A percentile compares a stretch with the other conserved stretches of the same genome.
Evolutionary conservation across 2,113 vertebrate genomes (phyloP).

Genomic region (Aegotheles bennettii): DNA sequence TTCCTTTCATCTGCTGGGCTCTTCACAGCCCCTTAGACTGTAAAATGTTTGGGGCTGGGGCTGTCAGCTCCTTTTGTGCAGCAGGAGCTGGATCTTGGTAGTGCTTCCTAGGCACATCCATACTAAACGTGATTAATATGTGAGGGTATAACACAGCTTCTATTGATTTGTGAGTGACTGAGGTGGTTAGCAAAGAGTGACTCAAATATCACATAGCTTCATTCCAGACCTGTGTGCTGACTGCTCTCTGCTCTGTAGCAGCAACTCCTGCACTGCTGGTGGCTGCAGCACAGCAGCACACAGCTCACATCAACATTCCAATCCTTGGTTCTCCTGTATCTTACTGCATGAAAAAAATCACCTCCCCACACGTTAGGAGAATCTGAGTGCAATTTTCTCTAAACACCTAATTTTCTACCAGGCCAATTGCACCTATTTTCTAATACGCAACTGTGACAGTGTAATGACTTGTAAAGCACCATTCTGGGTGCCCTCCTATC

Average conservation of each 20-base stretch:
- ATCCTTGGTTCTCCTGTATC: neutral
- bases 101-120: neutral
- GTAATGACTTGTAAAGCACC: neutral
- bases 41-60: neutral
- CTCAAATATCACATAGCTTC: neutral
- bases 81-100: neutral
- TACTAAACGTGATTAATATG: neutral
- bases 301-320: fast-evolving
- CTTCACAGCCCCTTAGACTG: fast-evolving
- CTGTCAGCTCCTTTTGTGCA: neutral
- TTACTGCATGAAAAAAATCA: fast-evolving
- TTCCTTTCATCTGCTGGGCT: neutral
- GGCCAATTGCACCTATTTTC: neutral
- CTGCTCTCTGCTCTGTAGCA: neutral
- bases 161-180: neutral
- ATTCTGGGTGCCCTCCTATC: neutral
- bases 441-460: neutral
- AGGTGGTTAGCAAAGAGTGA: neutral
- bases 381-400: neutral
- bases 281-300: neutral
- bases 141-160: neutral
- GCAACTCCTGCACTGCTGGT: neutral
- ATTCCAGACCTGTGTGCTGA: neutral
- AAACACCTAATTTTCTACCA: neutral
- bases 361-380: neutral